These are phyloP conservation scores for Sarcoramphus papa DNA, from an alignment of 2,797 vertebrate genomes.

Conservation along the genomic window DNA sequence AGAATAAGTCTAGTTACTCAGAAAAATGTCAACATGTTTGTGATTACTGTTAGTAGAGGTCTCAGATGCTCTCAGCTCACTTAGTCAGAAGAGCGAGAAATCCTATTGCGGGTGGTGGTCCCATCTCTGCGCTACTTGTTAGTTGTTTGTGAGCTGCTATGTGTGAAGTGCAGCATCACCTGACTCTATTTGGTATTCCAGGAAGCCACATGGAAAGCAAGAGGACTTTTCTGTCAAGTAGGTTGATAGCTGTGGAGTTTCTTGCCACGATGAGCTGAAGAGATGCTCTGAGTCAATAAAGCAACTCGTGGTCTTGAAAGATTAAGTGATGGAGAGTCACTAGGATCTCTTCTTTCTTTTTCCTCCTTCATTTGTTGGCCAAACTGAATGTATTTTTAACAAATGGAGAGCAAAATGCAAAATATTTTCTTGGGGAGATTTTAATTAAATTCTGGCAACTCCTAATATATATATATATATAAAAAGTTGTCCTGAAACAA, in stretches of 20 bases:
- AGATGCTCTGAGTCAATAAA: neutral
- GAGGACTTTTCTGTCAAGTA: neutral
- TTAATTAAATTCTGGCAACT: neutral
- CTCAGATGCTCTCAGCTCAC: neutral
- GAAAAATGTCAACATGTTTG: neutral
- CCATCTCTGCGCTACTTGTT: neutral
- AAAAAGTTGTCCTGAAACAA: neutral
- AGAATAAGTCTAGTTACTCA: neutral
- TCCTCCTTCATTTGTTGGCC: neutral
- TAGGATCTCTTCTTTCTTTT: neutral
- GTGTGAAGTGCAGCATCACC: neutral
- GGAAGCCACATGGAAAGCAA: neutral
- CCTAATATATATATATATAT: neutral
- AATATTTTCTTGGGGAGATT: neutral
- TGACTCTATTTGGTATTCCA: neutral
- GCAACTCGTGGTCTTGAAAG: neutral
- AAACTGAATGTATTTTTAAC: neutral
- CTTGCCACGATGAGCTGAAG: neutral
- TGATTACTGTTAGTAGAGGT: neutral
- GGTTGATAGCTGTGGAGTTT: neutral
- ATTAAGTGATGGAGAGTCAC: neutral
- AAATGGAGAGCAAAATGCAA: neutral
- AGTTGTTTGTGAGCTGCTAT: neutral
- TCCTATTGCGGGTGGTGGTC: neutral
- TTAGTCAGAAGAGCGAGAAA: neutral